Conservation (phyloP, 2,797 vertebrate genomes). For the Gallinago solitaria region DNA sequence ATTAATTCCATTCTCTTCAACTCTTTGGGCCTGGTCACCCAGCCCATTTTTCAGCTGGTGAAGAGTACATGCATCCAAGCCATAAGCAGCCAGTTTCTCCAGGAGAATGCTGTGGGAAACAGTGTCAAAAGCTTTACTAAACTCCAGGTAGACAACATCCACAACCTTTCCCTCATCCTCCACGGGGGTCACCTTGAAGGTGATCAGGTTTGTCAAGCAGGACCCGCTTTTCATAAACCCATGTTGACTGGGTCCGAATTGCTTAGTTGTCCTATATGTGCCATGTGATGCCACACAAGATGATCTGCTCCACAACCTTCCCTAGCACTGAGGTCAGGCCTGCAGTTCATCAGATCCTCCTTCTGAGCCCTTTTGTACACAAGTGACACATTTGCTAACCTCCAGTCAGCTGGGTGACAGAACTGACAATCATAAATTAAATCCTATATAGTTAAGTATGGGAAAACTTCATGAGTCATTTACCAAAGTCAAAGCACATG, state of each 20-base stretch:
- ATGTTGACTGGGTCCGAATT: neutral
- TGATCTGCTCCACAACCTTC: neutral
- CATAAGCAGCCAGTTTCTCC: neutral
- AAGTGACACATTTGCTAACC: neutral
- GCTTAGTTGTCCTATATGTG: neutral
- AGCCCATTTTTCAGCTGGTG: neutral
- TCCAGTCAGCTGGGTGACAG: neutral
- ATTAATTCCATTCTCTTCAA: neutral
- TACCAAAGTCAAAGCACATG: rapidly evolving
- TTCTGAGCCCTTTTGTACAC: neutral
- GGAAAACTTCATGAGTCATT: neutral
- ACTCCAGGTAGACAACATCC: neutral
- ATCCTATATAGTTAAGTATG: neutral
- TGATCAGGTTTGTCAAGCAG: neutral
- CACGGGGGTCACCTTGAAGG: neutral
- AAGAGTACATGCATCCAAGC: neutral
- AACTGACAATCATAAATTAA: neutral
- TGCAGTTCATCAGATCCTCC: neutral
- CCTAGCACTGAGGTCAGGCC: neutral
- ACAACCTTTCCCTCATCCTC: neutral
- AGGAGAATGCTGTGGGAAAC: neutral
- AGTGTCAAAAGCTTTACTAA: neutral
- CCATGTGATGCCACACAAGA: neutral
- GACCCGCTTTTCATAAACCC: neutral
- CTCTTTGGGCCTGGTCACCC: neutral